Percentiles rank a stretch among this genome's conserved stretches.
These are phyloP conservation scores for Fabriciana adippe DNA, from an alignment of 2,888 invertebrate species.

Conservation along the genomic window DNA sequence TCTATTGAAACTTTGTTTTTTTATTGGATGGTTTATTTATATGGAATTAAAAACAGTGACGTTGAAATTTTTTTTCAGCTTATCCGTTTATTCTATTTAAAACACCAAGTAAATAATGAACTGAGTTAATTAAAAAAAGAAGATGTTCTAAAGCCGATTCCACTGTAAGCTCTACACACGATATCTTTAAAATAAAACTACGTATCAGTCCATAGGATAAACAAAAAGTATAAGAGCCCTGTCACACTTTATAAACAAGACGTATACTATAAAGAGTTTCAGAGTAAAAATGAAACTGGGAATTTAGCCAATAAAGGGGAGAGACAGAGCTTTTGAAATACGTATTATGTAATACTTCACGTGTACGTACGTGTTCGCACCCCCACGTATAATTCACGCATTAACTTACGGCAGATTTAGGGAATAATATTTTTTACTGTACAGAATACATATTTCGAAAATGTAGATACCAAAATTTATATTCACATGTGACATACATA, in stretches of 20 bases:
- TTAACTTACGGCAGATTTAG: conserved; percentile 55
- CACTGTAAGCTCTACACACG: not conserved
- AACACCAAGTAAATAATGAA: too few relatives aligned
- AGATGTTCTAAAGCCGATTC: not conserved
- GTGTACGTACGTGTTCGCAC: conserved; percentile 57
- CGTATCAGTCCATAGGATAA: conserved; percentile 37
- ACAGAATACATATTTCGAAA: conserved; percentile 35
- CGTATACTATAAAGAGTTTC: conserved; percentile 39
- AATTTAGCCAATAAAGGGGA: conserved; percentile 60
- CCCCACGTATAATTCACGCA: conserved; percentile 62
- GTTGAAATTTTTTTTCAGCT: too few relatives aligned
- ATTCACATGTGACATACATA: too few relatives aligned
- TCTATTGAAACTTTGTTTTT: too few relatives aligned
- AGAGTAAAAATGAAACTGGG: conserved; percentile 55
- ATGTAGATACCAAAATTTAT: not conserved
- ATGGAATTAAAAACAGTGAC: too few relatives aligned
- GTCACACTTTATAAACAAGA: conserved; percentile 44
- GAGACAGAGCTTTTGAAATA: conserved; percentile 56
- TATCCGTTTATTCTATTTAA: too few relatives aligned
- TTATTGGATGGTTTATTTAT: too few relatives aligned
- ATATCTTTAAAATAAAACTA: conserved; percentile 30
- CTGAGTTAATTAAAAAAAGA: not conserved
- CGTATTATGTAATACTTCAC: conserved; percentile 55
- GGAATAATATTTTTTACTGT: conserved; percentile 42
- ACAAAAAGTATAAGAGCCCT: conserved; percentile 39